Evolutionary conservation across 2,888 invertebrate species (phyloP).

Genomic region (Anaspis maculata): DNA sequence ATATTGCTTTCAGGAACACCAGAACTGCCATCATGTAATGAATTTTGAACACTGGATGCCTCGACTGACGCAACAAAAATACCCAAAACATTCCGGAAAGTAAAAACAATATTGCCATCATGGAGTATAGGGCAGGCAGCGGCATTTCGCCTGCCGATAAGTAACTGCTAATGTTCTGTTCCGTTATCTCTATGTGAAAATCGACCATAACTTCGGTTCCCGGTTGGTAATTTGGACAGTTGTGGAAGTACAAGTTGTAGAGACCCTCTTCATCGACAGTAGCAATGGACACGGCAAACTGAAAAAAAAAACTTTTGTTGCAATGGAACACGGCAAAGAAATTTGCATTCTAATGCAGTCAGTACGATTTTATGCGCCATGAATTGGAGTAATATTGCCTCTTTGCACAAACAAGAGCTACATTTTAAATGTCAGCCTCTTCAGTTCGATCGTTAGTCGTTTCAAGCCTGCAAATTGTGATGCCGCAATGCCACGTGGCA

Average conservation of each 20-base stretch:
- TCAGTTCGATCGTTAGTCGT: too few relatives aligned
- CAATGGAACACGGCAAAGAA: too few relatives aligned
- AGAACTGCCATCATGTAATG: constrained; percentile 95
- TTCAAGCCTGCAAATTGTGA: too few relatives aligned
- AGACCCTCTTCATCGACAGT: constrained; percentile 77
- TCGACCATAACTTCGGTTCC: constrained; percentile 49
- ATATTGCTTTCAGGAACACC: constrained; percentile 84
- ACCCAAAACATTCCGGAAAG: constrained; percentile 90
- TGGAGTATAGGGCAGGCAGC: constrained; percentile 82
- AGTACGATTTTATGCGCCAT: too few relatives aligned
- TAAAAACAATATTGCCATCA: constrained; percentile 85
- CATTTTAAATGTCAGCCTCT: too few relatives aligned
- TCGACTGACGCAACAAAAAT: constrained; percentile 62
- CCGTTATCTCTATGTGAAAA: constrained; percentile 75
- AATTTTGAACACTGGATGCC: constrained; percentile 83
- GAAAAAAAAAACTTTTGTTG: constrained; percentile 26
- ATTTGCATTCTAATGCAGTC: too few relatives aligned
- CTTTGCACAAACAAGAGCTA: too few relatives aligned
- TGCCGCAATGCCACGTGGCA: too few relatives aligned
- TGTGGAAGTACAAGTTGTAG: constrained; percentile 92
- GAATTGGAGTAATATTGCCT: too few relatives aligned
- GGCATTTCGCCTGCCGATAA: constrained; percentile 96
- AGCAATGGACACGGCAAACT: constrained; percentile 74
- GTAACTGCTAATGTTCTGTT: constrained; percentile 82
- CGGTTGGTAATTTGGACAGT: constrained; percentile 66